Conservation (phyloP, 2,113 vertebrate species). For the Anser brachyrhynchus region DNA sequence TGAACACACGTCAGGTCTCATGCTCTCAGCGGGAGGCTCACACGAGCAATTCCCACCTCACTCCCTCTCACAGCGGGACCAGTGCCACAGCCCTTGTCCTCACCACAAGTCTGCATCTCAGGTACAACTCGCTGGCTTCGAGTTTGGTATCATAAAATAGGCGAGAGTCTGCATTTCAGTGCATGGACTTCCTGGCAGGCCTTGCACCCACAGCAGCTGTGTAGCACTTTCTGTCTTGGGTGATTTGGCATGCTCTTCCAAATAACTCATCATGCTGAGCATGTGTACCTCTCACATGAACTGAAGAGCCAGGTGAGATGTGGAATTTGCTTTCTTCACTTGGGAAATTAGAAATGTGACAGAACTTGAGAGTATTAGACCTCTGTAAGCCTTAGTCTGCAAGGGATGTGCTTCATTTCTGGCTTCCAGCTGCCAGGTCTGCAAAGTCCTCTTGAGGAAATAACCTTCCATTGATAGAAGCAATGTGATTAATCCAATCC, state of each 20-base stretch:
- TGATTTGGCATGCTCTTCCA: background rate
- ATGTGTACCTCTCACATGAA: background rate
- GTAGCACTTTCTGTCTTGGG: background rate
- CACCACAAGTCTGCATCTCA: fast-evolving
- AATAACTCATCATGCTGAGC: too few relatives aligned
- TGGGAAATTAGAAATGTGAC: background rate
- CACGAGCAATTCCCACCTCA: background rate
- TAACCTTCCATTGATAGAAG: background rate
- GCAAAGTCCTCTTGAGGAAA: background rate
- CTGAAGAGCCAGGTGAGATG: background rate
- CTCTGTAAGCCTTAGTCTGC: background rate
- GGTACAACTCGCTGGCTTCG: background rate
- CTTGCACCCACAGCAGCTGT: background rate
- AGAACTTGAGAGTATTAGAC: background rate
- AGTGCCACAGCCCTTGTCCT: background rate
- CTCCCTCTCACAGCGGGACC: background rate
- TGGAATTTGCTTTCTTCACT: background rate
- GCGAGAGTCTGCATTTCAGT: background rate
- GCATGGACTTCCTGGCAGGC: background rate
- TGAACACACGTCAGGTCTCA: background rate
- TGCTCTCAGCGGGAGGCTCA: background rate
- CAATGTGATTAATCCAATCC: background rate
- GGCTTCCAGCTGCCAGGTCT: background rate
- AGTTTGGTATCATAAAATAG: background rate
- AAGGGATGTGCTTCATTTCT: background rate